These are phyloP conservation scores for Zaprionus davidi DNA, from an alignment of 1,140 invertebrate genomes.

Conservation along the genomic window DNA sequence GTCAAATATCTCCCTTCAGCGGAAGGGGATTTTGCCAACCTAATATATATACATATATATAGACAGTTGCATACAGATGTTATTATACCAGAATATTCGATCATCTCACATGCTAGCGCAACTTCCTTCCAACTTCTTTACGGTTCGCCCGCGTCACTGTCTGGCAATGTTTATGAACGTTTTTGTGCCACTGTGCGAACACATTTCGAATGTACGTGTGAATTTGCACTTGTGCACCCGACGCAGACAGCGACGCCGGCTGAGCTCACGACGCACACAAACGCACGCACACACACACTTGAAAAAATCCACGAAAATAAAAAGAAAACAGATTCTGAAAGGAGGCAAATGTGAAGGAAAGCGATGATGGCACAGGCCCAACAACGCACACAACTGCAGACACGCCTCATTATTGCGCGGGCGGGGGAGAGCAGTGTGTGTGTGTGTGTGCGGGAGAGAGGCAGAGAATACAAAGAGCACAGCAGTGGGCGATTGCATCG, in stretches of 20 bases:
- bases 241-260: constrained; percentile 31
- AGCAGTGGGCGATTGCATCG: constrained; percentile 69
- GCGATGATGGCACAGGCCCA: constrained; percentile 64
- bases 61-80: constrained; percentile 24
- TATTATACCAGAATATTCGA: constrained; percentile 34
- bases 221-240: constrained; percentile 81
- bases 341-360: constrained; percentile 68
- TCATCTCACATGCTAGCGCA: constrained; percentile 20
- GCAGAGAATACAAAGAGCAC: constrained; percentile 48
- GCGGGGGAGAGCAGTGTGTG: constrained; percentile 9
- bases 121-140: constrained; percentile 32
- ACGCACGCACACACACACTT: constrained; percentile 20
- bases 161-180: constrained; percentile 29
- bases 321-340: constrained; percentile 68
- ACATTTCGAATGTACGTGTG: constrained; percentile 79
- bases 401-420: constrained; percentile 33
- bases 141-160: constrained; percentile 15
- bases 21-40: no score
- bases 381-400: constrained; percentile 45
- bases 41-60: not conserved
- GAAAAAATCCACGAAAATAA: constrained; percentile 57
- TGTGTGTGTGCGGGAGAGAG: constrained; percentile 40
- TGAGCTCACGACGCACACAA: constrained; percentile 43
- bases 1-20: no score
- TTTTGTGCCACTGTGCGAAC: constrained; percentile 66